Evolutionary conservation across 2,113 vertebrate species (phyloP).

Genomic region (Bombycilla garrulus): DNA sequence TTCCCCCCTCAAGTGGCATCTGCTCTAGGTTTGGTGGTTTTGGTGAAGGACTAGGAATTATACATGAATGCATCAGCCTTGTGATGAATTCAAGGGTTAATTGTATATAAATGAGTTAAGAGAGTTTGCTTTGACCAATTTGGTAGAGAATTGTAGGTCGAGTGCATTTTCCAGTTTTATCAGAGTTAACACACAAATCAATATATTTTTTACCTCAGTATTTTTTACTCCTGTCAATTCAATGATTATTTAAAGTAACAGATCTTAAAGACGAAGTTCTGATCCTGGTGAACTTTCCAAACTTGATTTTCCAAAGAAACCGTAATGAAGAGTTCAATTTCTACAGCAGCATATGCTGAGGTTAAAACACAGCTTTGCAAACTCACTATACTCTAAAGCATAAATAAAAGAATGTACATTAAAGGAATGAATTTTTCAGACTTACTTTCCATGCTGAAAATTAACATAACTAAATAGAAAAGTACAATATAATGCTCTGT

Average conservation of each 20-base stretch:
- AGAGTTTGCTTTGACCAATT: not conserved
- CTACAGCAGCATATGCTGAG: not conserved
- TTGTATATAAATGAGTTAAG: not conserved
- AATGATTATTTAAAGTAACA: not conserved
- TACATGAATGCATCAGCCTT: rapidly evolving
- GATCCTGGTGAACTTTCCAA: not conserved
- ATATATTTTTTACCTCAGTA: not conserved
- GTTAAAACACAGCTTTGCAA: not conserved
- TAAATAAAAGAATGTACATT: not conserved
- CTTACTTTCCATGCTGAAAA: not conserved
- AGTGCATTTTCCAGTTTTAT: not conserved
- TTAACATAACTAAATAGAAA: not conserved
- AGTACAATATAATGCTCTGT: not conserved
- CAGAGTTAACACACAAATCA: not conserved
- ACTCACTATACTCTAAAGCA: not conserved
- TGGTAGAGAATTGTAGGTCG: not conserved
- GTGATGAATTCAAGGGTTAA: not conserved
- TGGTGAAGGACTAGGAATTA: not conserved
- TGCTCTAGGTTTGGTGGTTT: not conserved
- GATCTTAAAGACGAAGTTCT: not conserved
- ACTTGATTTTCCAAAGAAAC: not conserved
- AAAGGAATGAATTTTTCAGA: not conserved
- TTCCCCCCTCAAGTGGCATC: rapidly evolving
- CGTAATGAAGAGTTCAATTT: not conserved
- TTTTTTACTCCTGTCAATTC: not conserved